Percentiles rank a stretch among this genome's conserved stretches.
These are phyloP conservation scores for Ectemnius lituratus DNA, from an alignment of 2,888 invertebrate species.

Conservation along the genomic window DNA sequence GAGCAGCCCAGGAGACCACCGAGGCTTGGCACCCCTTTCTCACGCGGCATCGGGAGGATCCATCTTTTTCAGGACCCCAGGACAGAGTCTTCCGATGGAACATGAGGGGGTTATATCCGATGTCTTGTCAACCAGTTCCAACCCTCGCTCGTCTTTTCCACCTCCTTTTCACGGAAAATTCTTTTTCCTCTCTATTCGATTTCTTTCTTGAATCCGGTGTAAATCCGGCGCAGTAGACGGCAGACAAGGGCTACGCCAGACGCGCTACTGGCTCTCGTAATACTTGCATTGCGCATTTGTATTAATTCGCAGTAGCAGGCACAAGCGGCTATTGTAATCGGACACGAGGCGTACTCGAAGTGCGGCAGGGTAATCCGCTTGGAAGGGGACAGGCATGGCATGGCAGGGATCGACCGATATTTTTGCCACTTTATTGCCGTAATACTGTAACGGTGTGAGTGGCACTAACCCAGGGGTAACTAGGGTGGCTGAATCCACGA, in stretches of 20 bases:
- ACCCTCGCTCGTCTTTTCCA: not conserved
- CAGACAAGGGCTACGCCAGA: not conserved
- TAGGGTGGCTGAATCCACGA: conserved; percentile 38
- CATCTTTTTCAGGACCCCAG: conserved; percentile 43
- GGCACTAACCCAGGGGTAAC: not conserved
- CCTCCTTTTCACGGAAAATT: conserved; percentile 28
- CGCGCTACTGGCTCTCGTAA: not conserved
- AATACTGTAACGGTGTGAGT: conserved; percentile 47
- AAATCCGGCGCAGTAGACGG: not conserved
- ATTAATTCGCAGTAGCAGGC: not conserved
- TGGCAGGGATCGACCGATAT: conserved; percentile 25
- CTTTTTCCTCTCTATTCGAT: conserved; percentile 23
- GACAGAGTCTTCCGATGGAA: conserved; percentile 27
- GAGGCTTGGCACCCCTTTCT: conserved; percentile 62
- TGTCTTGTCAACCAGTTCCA: conserved; percentile 10
- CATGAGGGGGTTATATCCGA: conserved; percentile 20
- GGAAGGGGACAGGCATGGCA: not conserved
- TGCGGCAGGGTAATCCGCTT: not conserved
- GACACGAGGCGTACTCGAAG: conserved; percentile 7
- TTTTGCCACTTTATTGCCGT: conserved; percentile 53
- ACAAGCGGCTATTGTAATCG: conserved; percentile 5
- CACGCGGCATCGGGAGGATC: conserved; percentile 64
- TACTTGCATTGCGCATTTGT: not conserved
- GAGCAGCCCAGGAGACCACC: conserved; percentile 50
- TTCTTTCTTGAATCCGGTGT: not conserved